These are phyloP conservation scores for Hapalemur alaotrensis DNA, from an alignment of 2,797 vertebrate species.

Conservation along the genomic window DNA sequence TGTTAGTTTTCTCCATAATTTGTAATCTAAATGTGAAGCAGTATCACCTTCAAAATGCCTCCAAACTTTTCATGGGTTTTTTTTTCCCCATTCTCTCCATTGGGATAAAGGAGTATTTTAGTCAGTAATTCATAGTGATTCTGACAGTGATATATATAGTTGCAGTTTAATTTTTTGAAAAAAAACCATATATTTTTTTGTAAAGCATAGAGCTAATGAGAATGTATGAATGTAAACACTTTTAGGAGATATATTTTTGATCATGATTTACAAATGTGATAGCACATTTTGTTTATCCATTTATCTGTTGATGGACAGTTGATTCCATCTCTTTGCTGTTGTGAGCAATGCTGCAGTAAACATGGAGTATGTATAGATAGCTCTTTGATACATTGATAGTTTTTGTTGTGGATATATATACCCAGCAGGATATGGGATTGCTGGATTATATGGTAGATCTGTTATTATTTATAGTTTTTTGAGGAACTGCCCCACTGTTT, in stretches of 20 bases:
- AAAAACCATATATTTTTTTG: background rate
- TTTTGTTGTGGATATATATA: background rate
- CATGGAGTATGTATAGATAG: background rate
- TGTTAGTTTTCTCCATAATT: background rate
- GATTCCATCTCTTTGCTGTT: background rate
- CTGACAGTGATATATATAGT: background rate
- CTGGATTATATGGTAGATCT: background rate
- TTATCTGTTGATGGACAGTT: background rate
- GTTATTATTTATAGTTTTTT: background rate
- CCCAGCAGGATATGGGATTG: background rate
- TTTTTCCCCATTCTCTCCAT: background rate
- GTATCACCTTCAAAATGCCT: background rate
- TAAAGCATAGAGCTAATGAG: background rate
- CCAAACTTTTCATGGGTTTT: background rate
- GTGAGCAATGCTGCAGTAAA: background rate
- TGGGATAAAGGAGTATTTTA: background rate
- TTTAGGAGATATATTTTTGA: background rate
- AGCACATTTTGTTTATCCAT: background rate
- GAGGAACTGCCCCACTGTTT: background rate
- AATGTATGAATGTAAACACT: background rate
- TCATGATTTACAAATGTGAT: background rate
- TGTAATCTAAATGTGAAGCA: background rate
- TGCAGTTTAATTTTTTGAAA: slow-evolving; percentile 7
- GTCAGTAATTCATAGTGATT: background rate
- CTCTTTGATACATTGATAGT: background rate